Percentiles rank a stretch among this genome's conserved stretches.
Conservation (phyloP, 37 sponge, comb jelly and placozoan genomes). For the Ephydatia muelleri region DNA sequence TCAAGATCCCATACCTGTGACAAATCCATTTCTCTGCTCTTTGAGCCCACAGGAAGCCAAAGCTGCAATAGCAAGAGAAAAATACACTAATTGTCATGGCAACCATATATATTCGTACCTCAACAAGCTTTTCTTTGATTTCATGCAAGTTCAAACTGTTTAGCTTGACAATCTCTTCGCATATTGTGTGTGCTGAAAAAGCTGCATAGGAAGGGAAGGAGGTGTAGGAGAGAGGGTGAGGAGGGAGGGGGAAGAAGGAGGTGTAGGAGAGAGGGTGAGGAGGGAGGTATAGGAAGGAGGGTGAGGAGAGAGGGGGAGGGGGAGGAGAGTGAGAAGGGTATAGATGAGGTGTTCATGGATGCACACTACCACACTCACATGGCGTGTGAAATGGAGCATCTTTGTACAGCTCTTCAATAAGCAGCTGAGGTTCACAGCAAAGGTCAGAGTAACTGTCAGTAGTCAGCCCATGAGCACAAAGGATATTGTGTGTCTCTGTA, state of each 20-base stretch:
- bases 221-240: not conserved
- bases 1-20: slow-evolving; percentile 22
- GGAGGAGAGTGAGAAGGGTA: not conserved
- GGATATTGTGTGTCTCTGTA: slow-evolving; percentile 20
- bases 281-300: not conserved
- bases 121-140: slow-evolving; percentile 34
- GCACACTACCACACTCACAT: not conserved
- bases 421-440: not conserved
- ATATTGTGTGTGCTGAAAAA: slow-evolving; percentile 17
- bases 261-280: not conserved
- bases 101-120: slow-evolving; percentile 15
- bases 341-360: not conserved
- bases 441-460: not conserved
- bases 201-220: not conserved
- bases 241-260: not conserved
- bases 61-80: not conserved
- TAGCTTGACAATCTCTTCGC: slow-evolving; percentile 23
- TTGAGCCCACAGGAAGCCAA: slow-evolving; percentile 12
- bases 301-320: not conserved
- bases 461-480: not conserved
- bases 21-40: slow-evolving; percentile 28
- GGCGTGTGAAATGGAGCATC: not conserved
- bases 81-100: not conserved
- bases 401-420: slow-evolving; percentile 11
- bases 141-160: slow-evolving; percentile 27